Evolutionary conservation across 2,888 invertebrate genomes (phyloP).

Genomic region (Spisula solida): DNA sequence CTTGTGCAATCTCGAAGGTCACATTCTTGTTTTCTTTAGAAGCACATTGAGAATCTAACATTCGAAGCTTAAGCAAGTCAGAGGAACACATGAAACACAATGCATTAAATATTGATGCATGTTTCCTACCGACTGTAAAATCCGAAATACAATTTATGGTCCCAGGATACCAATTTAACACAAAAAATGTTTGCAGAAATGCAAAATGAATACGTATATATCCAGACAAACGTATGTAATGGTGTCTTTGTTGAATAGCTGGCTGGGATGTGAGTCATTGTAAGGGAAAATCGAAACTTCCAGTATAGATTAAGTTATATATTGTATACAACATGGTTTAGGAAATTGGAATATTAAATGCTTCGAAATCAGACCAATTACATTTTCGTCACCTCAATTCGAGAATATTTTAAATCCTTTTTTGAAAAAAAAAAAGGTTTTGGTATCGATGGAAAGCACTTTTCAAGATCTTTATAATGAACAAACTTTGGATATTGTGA

Average conservation of each 20-base stretch:
- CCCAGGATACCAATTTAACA: constrained; percentile 5
- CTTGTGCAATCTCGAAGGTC: neutral
- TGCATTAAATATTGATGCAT: constrained; percentile 17
- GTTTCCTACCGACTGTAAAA: neutral
- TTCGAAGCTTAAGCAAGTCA: neutral
- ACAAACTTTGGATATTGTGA: too few species aligned
- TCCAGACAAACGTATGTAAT: neutral
- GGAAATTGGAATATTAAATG: too few species aligned
- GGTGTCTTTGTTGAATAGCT: neutral
- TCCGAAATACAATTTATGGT: neutral
- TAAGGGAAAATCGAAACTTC: neutral
- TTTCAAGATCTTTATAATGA: too few species aligned
- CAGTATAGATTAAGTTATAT: too few species aligned
- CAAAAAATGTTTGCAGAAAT: constrained; percentile 8
- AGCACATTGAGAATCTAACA: neutral
- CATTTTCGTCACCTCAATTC: too few species aligned
- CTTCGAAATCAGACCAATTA: too few species aligned
- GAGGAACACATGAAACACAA: neutral
- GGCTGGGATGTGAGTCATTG: neutral
- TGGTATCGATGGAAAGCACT: too few species aligned
- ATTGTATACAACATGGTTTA: too few species aligned
- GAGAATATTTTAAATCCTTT: too few species aligned
- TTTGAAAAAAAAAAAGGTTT: too few species aligned
- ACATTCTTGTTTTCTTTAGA: neutral
- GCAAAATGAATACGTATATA: constrained; percentile 6